phyloP scores from a whole-genome alignment of 2,797 vertebrate genomes.

The Acanthiza pusilla region DNA sequence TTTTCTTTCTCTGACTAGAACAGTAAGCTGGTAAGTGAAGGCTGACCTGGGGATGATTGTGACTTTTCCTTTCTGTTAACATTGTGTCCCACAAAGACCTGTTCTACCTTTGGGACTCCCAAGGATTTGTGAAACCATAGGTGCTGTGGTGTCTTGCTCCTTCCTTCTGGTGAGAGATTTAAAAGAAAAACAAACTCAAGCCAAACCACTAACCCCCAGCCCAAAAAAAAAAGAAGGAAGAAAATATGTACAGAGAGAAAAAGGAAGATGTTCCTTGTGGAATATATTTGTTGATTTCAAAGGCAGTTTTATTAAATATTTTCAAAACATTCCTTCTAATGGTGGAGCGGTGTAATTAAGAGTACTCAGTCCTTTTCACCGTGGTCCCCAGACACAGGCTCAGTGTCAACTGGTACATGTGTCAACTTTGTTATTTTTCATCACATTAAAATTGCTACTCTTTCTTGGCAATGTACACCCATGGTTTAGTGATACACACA shows the following conservation, averaged over 20 bases:
- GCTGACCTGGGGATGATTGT: background rate
- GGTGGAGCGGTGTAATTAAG: fast-evolving
- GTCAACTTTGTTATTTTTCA: background rate
- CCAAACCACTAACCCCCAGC: background rate
- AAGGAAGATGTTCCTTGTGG: background rate
- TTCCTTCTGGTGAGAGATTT: background rate
- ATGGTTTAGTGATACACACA: fast-evolving
- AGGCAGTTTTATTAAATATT: background rate
- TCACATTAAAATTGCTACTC: no score
- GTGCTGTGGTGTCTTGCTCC: background rate
- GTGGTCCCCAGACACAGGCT: fast-evolving
- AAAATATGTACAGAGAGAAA: background rate
- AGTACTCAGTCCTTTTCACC: background rate
- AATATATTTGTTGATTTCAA: background rate
- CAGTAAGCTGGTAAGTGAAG: background rate
- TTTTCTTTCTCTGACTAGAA: background rate
- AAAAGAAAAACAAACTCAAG: background rate
- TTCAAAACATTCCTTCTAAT: background rate
- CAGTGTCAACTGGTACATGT: fast-evolving
- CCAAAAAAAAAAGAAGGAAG: background rate
- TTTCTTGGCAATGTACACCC: fast-evolving
- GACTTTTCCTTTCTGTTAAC: background rate
- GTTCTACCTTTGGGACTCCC: background rate
- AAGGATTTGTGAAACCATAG: background rate
- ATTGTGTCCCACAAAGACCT: background rate